Percentiles rank a stretch among this genome's conserved stretches.
Evolutionary conservation across 2,888 invertebrate genomes (phyloP).

Genomic region (Drosophila cracens): DNA sequence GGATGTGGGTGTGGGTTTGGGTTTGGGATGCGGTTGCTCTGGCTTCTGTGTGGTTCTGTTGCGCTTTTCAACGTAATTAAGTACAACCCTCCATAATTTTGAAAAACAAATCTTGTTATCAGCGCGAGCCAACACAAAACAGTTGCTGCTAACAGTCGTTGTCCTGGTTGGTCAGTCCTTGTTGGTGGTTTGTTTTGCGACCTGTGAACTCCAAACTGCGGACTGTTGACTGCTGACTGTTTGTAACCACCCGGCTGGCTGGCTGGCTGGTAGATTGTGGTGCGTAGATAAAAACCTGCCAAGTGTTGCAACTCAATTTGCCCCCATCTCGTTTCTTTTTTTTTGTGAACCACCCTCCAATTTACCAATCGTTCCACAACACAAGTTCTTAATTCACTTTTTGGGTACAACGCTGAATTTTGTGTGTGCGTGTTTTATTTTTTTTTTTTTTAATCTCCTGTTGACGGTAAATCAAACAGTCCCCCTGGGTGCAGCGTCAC

Average conservation of each 20-base stretch:
- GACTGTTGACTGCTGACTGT: conserved; percentile 19
- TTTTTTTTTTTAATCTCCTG: conserved; percentile 77
- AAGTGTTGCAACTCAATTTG: conserved; percentile 80
- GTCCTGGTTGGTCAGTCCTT: conserved; percentile 40
- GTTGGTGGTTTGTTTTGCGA: conserved; percentile 13
- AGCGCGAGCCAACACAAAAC: conserved; percentile 71
- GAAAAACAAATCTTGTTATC: conserved; percentile 80
- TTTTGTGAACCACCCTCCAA: conserved; percentile 50
- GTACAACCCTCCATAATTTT: conserved; percentile 67
- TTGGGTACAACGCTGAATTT: conserved; percentile 57
- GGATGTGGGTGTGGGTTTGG: background rate
- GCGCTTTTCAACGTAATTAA: conserved; percentile 79
- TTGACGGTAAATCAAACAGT: conserved; percentile 81
- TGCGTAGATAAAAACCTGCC: conserved; percentile 81
- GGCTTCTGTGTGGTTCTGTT: conserved; percentile 57
- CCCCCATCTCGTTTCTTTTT: conserved; percentile 11
- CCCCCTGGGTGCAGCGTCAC: conserved; percentile 78
- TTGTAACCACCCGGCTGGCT: conserved; percentile 31
- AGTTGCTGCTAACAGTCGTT: conserved; percentile 42
- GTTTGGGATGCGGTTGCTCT: conserved; percentile 20
- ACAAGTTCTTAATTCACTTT: conserved; percentile 80
- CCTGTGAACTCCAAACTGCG: conserved; percentile 21
- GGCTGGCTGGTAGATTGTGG: conserved; percentile 69
- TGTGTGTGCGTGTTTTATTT: background rate
- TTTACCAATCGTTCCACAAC: conserved; percentile 68